Base-by-base conservation (phyloP, 30 jellyfish, hydroid and myxozoan species). In the Rhopilema esculentum region DNA sequence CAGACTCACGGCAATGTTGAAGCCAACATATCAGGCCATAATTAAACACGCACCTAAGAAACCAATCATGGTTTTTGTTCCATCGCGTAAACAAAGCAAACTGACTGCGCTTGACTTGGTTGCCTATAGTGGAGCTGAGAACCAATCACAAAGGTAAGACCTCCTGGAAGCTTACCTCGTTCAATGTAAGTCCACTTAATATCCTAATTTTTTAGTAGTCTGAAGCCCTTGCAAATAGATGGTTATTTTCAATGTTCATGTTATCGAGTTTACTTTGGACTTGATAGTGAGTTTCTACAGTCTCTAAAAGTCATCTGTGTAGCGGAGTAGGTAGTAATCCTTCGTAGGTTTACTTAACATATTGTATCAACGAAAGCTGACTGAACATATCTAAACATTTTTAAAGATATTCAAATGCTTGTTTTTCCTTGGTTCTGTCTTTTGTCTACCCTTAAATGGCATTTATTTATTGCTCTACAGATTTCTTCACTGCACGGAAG, bases 121-220 rank as follows among this genome's bases (percentile, higher is more conserved):
- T 1, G 88, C 98, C 4, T 93, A 88, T 78, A 88, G 98, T 67
- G 98, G 98, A 16, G 98, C 98, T 64, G 98, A 93, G 49, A 93
- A 93, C 76, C 98, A 93, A 61, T 70, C 98, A 19, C 98, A 93
- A 68, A 86, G 98, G 98, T 91, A 84, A 52, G 26, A 25, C 8
- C 51, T 75, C n/a, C n/a, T n/a, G 66, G n/a, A n/a, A n/a, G n/a
- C n/a, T 67, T n/a, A 25, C 12, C 17, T 17, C 17, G 23, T 27
- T 16, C 78, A 12, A 67, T 27, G 17, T 67, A 27, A 67, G 25
- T 16, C 27, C 32, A 12, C 25, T 67, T 17, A n/a, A 15, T 67
- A 16, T 16, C 17, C 78, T 15, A 27, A 16, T 67, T 67, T 17
- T 27, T 67, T 25, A 16, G 23, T n/a, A n/a, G n/a, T n/a, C n/a